Percentiles rank a stretch among this genome's conserved stretches.
Evolutionary conservation across 2,797 vertebrate species (phyloP).

Genomic region (Pangasius larnaudii): DNA sequence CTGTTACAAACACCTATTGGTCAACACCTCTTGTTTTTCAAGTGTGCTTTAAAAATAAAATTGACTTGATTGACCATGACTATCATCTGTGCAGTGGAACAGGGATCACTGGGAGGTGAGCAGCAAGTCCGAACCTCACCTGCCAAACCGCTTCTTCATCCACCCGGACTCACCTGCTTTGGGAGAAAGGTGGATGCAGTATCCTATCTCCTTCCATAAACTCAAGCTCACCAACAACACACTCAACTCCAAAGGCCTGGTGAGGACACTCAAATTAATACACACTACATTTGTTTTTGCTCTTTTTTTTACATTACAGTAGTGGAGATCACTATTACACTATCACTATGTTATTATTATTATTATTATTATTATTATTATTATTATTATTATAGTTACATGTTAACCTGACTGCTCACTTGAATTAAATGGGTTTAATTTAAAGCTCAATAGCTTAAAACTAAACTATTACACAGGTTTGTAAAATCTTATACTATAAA

Average conservation of each 20-base stretch:
- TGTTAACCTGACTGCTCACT: not conserved
- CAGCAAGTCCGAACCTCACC: conserved; percentile 53
- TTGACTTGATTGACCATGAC: not conserved
- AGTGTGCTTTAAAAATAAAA: not conserved
- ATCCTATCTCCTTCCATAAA: conserved; percentile 64
- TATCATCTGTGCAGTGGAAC: conserved; percentile 49
- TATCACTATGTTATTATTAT: not conserved
- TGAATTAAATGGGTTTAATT: not conserved
- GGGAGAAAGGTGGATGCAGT: conserved; percentile 61
- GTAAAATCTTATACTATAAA: not conserved
- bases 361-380: not conserved
- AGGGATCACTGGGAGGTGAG: conserved; percentile 58
- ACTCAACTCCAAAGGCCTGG: conserved; percentile 58
- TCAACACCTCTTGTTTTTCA: not conserved
- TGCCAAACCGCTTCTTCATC: conserved; percentile 60
- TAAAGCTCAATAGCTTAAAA: not conserved
- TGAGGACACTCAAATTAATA: conserved; percentile 30
- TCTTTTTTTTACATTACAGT: not conserved
- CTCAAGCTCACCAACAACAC: conserved; percentile 65
- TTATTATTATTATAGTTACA: not conserved
- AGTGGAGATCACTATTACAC: not conserved
- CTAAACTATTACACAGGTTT: not conserved
- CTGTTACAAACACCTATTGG: not conserved
- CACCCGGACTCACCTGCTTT: conserved; percentile 60
- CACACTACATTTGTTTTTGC: not conserved